Conservation (phyloP, 1,140 invertebrate genomes). For the Formica exsecta region DNA sequence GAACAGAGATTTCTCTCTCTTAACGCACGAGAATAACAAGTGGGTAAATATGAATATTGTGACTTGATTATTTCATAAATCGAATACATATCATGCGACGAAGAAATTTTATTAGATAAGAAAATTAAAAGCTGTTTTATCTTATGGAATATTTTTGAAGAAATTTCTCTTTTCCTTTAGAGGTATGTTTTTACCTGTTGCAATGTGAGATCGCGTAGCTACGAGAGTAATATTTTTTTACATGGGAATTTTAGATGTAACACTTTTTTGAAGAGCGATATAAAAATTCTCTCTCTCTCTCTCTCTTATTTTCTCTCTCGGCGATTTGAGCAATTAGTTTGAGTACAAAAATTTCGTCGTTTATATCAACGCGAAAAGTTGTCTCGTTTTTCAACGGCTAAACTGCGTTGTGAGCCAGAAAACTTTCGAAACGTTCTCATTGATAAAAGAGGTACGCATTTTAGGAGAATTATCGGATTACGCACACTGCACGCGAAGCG, state of each 20-base stretch:
- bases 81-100: constrained; percentile 1
- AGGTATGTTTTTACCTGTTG: constrained; percentile 32
- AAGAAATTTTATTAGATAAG: background rate
- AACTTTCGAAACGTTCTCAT: background rate
- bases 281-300: background rate
- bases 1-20: background rate
- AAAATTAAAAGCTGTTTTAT: background rate
- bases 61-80: background rate
- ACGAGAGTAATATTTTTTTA: background rate
- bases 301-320: background rate
- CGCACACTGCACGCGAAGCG: background rate
- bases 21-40: background rate
- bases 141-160: constrained; percentile 22
- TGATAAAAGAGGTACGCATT: constrained; percentile 6
- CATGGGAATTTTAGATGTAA: background rate
- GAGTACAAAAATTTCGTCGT: background rate
- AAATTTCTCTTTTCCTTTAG: constrained; percentile 17
- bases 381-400: background rate
- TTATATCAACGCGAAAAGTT: background rate
- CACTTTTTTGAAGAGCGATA: background rate
- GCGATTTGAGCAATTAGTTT: background rate
- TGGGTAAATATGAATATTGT: constrained; percentile 12
- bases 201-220: background rate
- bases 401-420: background rate
- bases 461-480: constrained; percentile 44